Base-by-base conservation (phyloP, 35 echinoderm and acorn worm genomes). In the Eucidaris tribuloides region DNA sequence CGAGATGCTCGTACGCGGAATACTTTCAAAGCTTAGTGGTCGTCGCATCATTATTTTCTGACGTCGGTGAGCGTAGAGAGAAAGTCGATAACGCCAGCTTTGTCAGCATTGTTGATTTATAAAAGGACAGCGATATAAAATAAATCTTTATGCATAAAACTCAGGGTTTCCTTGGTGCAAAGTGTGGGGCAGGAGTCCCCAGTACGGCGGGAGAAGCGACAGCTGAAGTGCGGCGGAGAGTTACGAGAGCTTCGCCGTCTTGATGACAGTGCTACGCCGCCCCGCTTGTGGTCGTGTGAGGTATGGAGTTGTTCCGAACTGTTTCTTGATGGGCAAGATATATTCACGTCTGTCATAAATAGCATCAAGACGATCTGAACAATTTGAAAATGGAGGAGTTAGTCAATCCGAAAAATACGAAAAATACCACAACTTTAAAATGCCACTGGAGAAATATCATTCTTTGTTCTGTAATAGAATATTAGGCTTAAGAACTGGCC, bases 101-200 rank as follows among this genome's bases (percentile, higher is more conserved):
- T 74, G 68, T 41, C 28, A 74, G 41, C 68, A 44, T 31, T 74
- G 44, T 33, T 74, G 68, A 74, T 74, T 74, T 74, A 74, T 74
- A 74, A n/a, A n/a, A 74, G 24, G 14, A 43, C 68, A 74, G 38
- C 68, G 41, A 74, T 44, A 22, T 74, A 9, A 42, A 74, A 38
- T 74, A 27, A 74, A 74, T 40, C 68, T 74, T 74, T 74, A 33
- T 74, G 68, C 68, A 74, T 74, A 74, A 74, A 74, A 74, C 68
- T 74, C 68, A 74, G 68, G 68, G 68, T 74, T 74, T 59, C 37
- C 61, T 64, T 74, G 68, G 68, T 74, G 68, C 68, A 74, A 74
- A 36, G 37, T 74, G 25, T 64, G 37, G 2, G 38, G 68, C 68
- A 44, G 20, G 68, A 74, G 22, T 38, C 44, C 28, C 68, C 68